These are phyloP conservation scores for Porites australiensis DNA, from an alignment of 64 coral and sea anemone genomes.

Conservation along the genomic window DNA sequence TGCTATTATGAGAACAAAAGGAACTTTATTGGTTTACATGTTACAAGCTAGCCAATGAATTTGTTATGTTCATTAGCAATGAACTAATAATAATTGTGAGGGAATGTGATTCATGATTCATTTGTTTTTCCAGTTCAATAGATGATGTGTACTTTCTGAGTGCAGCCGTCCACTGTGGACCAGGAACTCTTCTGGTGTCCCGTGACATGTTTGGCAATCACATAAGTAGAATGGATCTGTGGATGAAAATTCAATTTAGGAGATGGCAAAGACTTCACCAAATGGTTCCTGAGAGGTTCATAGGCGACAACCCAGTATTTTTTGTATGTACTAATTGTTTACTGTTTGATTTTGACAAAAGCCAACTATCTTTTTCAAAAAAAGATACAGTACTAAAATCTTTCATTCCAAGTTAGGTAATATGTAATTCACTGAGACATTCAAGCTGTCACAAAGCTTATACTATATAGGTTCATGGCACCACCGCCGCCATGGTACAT, in stretches of 20 bases:
- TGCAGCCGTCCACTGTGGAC: constrained; percentile 89
- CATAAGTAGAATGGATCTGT: constrained; percentile 37
- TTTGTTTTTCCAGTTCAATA: constrained; percentile 24
- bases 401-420: too few relatives aligned
- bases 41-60: too few relatives aligned
- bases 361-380: too few relatives aligned
- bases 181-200: constrained; percentile 79
- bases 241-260: constrained; percentile 51
- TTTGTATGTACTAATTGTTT: constrained; percentile 41
- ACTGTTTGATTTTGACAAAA: not conserved
- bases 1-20: too few relatives aligned
- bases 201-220: constrained; percentile 79
- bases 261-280: constrained; percentile 75
- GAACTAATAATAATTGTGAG: not conserved
- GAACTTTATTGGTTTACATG: too few relatives aligned
- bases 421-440: too few relatives aligned
- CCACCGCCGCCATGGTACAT: too few relatives aligned
- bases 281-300: constrained; percentile 26
- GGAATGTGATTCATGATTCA: not conserved
- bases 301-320: constrained; percentile 35
- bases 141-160: constrained; percentile 86
- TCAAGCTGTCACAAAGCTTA: too few relatives aligned
- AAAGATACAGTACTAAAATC: too few relatives aligned
- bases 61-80: not conserved
- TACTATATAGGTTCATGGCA: too few relatives aligned